Evolutionary conservation across 2,797 vertebrate genomes (phyloP), one percentile per base, ranked within the genome.

Genomic region (Etheostoma nigrum): DNA sequence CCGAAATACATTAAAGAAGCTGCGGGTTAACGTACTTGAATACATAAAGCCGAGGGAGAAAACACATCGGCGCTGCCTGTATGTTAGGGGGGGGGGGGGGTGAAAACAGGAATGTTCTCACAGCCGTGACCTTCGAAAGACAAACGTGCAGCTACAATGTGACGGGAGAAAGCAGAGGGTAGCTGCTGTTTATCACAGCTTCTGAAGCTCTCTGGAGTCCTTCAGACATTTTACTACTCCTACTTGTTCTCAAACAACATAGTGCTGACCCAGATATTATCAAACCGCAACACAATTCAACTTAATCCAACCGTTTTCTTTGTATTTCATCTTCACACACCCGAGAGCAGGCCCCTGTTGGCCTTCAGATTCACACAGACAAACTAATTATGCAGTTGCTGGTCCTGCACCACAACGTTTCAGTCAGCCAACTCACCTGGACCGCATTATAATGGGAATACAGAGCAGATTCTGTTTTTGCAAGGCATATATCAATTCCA

Each of bases 81-180:
- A 63, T 73, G 45, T 10, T 9, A 10, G 42, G 45, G 59, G 23
- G 64, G 27, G 27, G n/a, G n/a, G n/a, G 27, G 14, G 58, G 66
- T 65, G 4, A 65, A 84, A 87, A 62, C 59, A 73, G n/a, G 5
- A 49, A 45, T 27, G 77, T 73, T 83, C 48, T 63, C 63, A 77
- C 49, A 67, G 74, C 59, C 19, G 1, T 83, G 88, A 86, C 89
- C 88, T 91, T 85, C 86, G 80, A 12, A 55, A 81, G 30, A 68
- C 64, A 79, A 81, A 74, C 61, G 44, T 66, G 23, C 9, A 30
- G 51, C 70, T 79, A 33, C 64, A 30, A 11, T 33, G 25, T 58
- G 72, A 68, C 59, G 71, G 30, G 55, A 73, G 52, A n/a, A 40
- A 72, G 64, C 67, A 13, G 68, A 61, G 55, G 25, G 67, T 63